phyloP scores from a whole-genome alignment of 2,113 vertebrate species.

The Barbus barbus region DNA sequence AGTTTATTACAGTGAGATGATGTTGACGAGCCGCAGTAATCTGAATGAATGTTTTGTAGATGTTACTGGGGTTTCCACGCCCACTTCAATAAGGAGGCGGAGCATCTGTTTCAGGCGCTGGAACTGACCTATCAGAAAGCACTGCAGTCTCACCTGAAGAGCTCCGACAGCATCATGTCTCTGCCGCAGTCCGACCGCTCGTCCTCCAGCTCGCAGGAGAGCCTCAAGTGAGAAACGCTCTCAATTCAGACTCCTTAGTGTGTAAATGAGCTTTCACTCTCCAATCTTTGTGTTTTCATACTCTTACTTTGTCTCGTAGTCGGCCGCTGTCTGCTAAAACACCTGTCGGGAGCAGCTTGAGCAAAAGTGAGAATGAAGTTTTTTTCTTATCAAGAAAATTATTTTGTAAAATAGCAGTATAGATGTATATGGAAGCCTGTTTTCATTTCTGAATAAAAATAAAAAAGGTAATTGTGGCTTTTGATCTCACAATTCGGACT shows the following conservation, averaged over 20 bases:
- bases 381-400: background rate
- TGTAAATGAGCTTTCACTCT: background rate
- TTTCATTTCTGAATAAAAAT: too few relatives aligned
- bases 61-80: conserved; percentile 89
- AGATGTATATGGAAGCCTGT: too few relatives aligned
- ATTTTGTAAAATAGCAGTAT: too few relatives aligned
- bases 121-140: conserved; percentile 92
- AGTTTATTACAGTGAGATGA: background rate
- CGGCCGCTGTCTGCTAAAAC: conserved; percentile 63
- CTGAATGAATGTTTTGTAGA: conserved; percentile 64
- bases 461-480: too few relatives aligned
- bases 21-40: background rate
- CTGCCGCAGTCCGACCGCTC: conserved; percentile 93
- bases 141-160: conserved; percentile 88
- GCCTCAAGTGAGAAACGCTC: conserved; percentile 85
- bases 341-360: conserved; percentile 43
- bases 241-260: background rate
- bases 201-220: conserved; percentile 95
- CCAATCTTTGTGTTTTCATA: background rate
- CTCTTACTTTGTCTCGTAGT: conserved; percentile 52
- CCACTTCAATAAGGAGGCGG: conserved; percentile 91
- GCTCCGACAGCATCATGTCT: conserved; percentile 84
- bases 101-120: conserved; percentile 87
- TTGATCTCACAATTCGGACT: too few relatives aligned
- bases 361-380: conserved; percentile 59